These are phyloP conservation scores for Willisornis vidua DNA, from an alignment of 2,113 vertebrate genomes.

Conservation along the genomic window DNA sequence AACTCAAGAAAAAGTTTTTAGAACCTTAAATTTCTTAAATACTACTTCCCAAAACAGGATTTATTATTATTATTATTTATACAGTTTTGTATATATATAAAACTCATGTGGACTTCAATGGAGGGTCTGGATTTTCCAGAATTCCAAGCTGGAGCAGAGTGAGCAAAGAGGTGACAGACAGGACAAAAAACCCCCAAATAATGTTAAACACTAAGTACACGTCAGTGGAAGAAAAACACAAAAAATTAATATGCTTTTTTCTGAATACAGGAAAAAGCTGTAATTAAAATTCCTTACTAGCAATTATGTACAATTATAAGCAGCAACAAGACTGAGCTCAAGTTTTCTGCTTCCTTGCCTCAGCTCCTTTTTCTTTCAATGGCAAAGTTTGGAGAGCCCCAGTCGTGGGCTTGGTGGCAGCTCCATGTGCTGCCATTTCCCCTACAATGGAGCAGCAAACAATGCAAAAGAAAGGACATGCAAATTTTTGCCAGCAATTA, in stretches of 20 bases:
- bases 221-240: neutral
- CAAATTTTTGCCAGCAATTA: constrained; percentile 12
- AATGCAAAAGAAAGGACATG: neutral
- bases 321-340: neutral
- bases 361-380: neutral
- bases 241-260: neutral
- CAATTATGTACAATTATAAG: neutral
- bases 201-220: neutral
- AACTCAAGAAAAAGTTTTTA: neutral
- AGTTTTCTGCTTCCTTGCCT: neutral
- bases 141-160: neutral
- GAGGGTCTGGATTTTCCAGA: neutral
- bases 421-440: neutral
- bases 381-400: neutral
- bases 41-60: neutral
- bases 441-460: neutral
- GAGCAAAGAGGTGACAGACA: neutral
- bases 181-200: neutral
- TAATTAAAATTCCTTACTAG: neutral
- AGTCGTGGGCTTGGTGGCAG: neutral
- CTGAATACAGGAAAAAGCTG: neutral
- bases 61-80: neutral
- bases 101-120: neutral
- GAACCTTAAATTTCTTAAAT: neutral
- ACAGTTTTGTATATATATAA: no score